Conservation (phyloP, 37 sponge, comb jelly and placozoan genomes). For the Geodia barretti region DNA sequence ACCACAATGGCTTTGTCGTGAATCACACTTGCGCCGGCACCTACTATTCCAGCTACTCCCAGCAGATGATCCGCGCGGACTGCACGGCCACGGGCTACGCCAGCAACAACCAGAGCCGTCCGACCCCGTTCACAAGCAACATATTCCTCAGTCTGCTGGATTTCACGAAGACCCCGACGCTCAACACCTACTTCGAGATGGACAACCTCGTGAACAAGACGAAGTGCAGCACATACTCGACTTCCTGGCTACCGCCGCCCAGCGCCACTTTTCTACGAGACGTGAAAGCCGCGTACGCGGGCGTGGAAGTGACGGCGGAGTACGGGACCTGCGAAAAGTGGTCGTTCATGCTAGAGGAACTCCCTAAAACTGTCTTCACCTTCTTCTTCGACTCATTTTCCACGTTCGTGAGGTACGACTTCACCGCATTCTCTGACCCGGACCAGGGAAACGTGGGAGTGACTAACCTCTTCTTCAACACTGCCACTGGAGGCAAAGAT, state of each 20-base stretch:
- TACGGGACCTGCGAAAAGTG: constrained; percentile 4
- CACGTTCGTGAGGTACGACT: constrained; percentile 6
- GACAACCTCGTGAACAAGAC: constrained; percentile 4
- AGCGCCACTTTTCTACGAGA: constrained; percentile 5
- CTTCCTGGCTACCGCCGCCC: constrained; percentile 9
- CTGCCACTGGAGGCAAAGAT: neutral
- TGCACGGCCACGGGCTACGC: constrained; percentile 2
- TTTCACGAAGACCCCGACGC: constrained; percentile 14
- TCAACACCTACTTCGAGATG: constrained; percentile 1
- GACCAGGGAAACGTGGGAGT: constrained; percentile 8
- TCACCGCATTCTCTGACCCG: neutral
- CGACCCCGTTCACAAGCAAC: constrained; percentile 4
- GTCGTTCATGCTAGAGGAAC: neutral
- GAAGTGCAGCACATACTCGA: neutral
- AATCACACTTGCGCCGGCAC: constrained; percentile 24
- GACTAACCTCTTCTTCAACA: constrained; percentile 8
- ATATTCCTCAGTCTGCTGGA: constrained; percentile 5
- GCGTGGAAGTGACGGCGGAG: constrained; percentile 2
- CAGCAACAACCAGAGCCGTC: constrained; percentile 21
- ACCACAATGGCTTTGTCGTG: constrained; percentile 21
- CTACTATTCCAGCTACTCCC: constrained; percentile 21
- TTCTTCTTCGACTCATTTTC: neutral
- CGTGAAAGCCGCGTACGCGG: constrained; percentile 8
- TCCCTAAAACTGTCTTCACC: neutral
- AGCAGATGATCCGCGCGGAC: constrained; percentile 19